These are phyloP conservation scores for Chelonia mydas DNA, from an alignment of 2,797 vertebrate genomes.

Conservation along the genomic window DNA sequence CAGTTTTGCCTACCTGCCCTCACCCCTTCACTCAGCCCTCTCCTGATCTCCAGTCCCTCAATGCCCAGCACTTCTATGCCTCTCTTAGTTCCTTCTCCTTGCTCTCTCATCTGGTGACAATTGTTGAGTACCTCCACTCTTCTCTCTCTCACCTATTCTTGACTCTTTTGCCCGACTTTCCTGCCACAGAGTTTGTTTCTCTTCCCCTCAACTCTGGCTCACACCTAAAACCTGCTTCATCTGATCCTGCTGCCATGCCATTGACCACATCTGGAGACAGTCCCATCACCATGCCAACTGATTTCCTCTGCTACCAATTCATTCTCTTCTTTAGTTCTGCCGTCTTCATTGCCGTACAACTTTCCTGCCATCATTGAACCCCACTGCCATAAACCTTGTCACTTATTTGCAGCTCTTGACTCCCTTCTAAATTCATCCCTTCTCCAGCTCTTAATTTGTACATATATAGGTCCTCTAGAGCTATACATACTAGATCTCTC, in stretches of 20 bases:
- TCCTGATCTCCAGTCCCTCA: background rate
- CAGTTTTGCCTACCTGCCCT: background rate
- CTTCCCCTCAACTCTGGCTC: background rate
- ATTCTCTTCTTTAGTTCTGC: background rate
- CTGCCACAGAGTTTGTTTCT: background rate
- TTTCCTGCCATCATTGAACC: background rate
- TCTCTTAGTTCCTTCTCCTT: background rate
- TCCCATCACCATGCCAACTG: background rate
- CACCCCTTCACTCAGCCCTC: background rate
- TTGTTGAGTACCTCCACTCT: background rate
- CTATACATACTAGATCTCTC: background rate
- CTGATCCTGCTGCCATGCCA: background rate
- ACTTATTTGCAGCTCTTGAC: background rate
- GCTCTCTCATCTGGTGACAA: background rate
- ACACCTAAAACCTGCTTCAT: background rate
- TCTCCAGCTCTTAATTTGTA: background rate
- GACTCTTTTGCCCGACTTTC: background rate
- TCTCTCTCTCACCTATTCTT: background rate
- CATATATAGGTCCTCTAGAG: background rate
- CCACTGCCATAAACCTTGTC: background rate
- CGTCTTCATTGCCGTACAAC: background rate
- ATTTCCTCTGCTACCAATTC: background rate
- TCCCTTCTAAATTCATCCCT: background rate
- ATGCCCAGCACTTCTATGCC: background rate
- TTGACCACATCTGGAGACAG: background rate